Percentiles rank a stretch among this genome's conserved stretches.
Conservation (phyloP, 2,888 invertebrate species). For the Timandra comae region DNA sequence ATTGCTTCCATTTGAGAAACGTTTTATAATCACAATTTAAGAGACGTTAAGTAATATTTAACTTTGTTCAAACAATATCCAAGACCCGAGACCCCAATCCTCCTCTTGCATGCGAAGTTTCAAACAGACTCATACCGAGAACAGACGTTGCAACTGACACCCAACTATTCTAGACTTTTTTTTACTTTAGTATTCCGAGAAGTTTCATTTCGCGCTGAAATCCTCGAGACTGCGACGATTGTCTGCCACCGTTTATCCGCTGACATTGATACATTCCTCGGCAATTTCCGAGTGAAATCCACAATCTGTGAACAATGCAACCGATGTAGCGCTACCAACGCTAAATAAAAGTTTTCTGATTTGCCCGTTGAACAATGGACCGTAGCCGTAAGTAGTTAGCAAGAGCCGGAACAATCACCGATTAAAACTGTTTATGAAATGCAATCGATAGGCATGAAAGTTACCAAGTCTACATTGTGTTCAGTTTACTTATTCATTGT, state of each 20-base stretch:
- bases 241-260: constrained; percentile 38
- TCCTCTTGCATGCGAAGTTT: constrained; percentile 43
- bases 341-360: constrained; percentile 30
- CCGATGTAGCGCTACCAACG: constrained; percentile 37
- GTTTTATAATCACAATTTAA: too few relatives aligned
- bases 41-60: too few relatives aligned
- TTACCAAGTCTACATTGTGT: constrained; percentile 37
- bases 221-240: constrained; percentile 34
- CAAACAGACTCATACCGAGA: constrained; percentile 49
- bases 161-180: constrained; percentile 54
- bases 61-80: constrained; percentile 30
- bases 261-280: constrained; percentile 53
- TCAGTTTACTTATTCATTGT: constrained; percentile 27
- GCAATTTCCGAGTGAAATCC: constrained; percentile 31
- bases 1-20: too few relatives aligned
- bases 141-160: constrained; percentile 68
- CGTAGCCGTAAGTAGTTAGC: constrained; percentile 50
- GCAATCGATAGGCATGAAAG: constrained; percentile 45
- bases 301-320: constrained; percentile 41
- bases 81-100: too few relatives aligned
- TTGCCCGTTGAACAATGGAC: constrained; percentile 50
- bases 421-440: constrained; percentile 69
- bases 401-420: constrained; percentile 62
- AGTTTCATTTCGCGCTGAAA: constrained; percentile 55
- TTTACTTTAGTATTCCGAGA: constrained; percentile 54